These are phyloP conservation scores for Sebastolobus alascanus DNA, from an alignment of 2,797 vertebrate genomes.

Conservation along the genomic window DNA sequence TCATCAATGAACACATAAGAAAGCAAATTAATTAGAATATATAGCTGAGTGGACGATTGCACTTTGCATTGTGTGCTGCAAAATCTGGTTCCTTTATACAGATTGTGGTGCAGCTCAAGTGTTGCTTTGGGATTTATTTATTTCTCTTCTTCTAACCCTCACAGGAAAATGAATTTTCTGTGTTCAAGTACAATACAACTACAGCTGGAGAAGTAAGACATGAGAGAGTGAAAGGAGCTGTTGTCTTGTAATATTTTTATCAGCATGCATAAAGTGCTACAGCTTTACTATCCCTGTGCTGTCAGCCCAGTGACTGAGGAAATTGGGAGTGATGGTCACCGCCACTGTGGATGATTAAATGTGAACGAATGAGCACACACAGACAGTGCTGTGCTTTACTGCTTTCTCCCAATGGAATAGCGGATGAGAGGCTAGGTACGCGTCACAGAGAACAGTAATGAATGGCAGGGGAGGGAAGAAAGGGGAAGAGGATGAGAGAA, in stretches of 20 bases:
- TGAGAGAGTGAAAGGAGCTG: constrained; percentile 9
- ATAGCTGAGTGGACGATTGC: background rate
- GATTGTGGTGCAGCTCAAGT: background rate
- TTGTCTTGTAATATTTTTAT: constrained; percentile 44
- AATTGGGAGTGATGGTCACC: constrained; percentile 65
- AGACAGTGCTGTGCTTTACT: constrained; percentile 51
- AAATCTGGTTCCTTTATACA: background rate
- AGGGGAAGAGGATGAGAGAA: constrained; percentile 29
- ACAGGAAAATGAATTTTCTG: background rate
- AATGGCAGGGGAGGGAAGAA: constrained; percentile 53
- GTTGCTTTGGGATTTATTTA: constrained; percentile 13
- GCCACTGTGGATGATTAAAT: constrained; percentile 72
- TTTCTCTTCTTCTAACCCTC: background rate
- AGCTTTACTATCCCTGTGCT: constrained; percentile 35
- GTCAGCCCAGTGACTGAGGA: constrained; percentile 49
- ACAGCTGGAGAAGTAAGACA: background rate
- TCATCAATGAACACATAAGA: background rate
- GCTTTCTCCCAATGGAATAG: constrained; percentile 53
- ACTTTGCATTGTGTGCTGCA: background rate
- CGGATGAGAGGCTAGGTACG: constrained; percentile 57
- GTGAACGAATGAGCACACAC: constrained; percentile 60
- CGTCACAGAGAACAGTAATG: constrained; percentile 43
- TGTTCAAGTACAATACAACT: constrained; percentile 11
- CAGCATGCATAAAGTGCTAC: constrained; percentile 41
- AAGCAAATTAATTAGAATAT: background rate